Base-by-base conservation (phyloP, 2,888 invertebrate species). In the Cyclophora albipunctata region DNA sequence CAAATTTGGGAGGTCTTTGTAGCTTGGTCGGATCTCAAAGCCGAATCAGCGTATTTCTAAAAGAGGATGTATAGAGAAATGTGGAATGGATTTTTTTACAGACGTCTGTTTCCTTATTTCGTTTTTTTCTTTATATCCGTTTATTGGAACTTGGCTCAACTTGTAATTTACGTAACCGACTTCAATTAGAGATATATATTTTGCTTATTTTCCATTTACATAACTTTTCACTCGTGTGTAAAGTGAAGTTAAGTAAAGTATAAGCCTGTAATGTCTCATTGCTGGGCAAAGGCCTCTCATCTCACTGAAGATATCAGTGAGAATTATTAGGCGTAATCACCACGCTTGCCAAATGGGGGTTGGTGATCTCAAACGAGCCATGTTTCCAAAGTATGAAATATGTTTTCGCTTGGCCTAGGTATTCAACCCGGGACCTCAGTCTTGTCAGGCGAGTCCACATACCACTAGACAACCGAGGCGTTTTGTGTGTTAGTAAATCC, bases 21-120 rank as follows among this genome's bases (percentile, higher is more conserved):
- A 69, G 51, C 53, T 57, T 77, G 77, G 81, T 55, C 58, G 54
- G 34, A 58, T 55, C 53, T 55, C 58, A 64, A 63, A 62, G 71
- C 68, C 65, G 70, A 78, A 73, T 78, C 67, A 71, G 73, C 73
- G 72, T 73, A 76, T 75, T 79, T 78, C 75, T 70, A 69, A 62
- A 66, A 66, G 65, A 66, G 68, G 72, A 67, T 64, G 67, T 69
- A 69, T 75, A 78, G 75, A 20, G 78, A 81, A 78, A 78, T 78
- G 75, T 64, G 73, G 73, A 62, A 57, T 59, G 65, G 73, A 71
- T 79, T 81, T 81, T 76, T 74, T 73, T 68, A 55, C 58, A 54
- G 50, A 64, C 71, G 66, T 73, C 75, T 78, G 78, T 78, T 82
- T 78, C 78, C 78, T 78, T 84, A 80, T 82, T 82, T 78, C 75